Evolutionary conservation across 2,888 invertebrate species (phyloP).

Genomic region (Augiades crinisus): DNA sequence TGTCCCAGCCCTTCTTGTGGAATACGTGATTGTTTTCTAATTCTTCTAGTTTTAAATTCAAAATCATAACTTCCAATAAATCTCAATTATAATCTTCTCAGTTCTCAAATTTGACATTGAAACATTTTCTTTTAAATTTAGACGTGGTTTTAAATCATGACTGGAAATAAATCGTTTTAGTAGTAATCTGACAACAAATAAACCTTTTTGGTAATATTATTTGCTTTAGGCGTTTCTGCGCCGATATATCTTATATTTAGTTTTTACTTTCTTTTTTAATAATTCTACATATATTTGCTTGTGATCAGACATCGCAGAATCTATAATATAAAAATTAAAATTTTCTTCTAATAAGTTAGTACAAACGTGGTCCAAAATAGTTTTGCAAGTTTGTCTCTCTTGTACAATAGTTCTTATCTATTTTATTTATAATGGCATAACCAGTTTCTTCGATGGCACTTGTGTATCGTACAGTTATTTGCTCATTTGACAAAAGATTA

Average conservation of each 20-base stretch:
- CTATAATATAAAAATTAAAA: conserved; percentile 21
- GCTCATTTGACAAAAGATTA: neutral
- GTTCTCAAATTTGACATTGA: too few relatives aligned
- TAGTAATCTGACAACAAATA: too few relatives aligned
- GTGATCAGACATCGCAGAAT: conserved; percentile 20
- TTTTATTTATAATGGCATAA: neutral
- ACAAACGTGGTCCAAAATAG: conserved; percentile 20
- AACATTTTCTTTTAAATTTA: too few relatives aligned
- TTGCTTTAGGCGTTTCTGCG: too few relatives aligned
- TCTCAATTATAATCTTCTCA: too few relatives aligned
- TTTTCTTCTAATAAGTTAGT: conserved; percentile 8
- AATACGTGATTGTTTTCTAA: too few relatives aligned
- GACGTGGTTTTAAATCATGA: too few relatives aligned
- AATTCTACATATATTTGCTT: conserved; percentile 17
- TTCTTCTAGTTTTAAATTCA: too few relatives aligned
- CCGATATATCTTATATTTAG: neutral
- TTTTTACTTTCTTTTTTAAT: neutral
- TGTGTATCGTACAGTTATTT: neutral
- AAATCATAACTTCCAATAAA: too few relatives aligned
- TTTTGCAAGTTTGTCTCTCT: conserved; percentile 14
- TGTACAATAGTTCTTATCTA: conserved; percentile 3
- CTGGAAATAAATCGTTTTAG: too few relatives aligned
- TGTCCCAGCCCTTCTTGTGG: too few relatives aligned
- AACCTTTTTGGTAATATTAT: too few relatives aligned
- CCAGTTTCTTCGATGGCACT: neutral